Evolutionary conservation across 2,888 invertebrate species (phyloP).

Genomic region (Iphiclides podalirius): DNA sequence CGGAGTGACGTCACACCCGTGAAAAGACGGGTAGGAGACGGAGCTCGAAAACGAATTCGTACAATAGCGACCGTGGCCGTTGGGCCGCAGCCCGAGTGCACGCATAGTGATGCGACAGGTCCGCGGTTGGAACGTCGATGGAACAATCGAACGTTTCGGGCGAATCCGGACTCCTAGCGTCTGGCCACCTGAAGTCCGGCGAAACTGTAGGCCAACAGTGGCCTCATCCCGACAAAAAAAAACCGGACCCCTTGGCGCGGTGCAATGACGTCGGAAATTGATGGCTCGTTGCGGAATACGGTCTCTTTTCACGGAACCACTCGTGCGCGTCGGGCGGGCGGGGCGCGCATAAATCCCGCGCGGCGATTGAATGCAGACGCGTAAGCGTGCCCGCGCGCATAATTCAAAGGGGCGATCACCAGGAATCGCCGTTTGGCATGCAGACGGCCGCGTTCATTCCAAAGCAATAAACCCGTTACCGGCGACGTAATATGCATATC

Average conservation of each 20-base stretch:
- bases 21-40: not conserved
- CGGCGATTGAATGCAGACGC: conserved; percentile 68
- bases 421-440: conserved; percentile 73
- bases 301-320: conserved; percentile 58
- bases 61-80: conserved; percentile 41
- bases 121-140: conserved; percentile 32
- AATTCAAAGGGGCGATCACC: conserved; percentile 76
- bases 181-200: too few relatives aligned
- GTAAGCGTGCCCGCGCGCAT: conserved; percentile 71
- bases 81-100: conserved; percentile 47
- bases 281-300: too few relatives aligned
- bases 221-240: too few relatives aligned
- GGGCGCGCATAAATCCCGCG: conserved; percentile 65
- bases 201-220: too few relatives aligned
- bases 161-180: too few relatives aligned
- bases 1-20: too few relatives aligned
- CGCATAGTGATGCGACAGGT: conserved; percentile 44
- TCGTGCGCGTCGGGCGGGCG: conserved; percentile 54
- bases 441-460: conserved; percentile 68
- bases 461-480: conserved; percentile 74
- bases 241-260: too few relatives aligned
- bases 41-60: conserved; percentile 6
- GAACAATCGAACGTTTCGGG: too few relatives aligned
- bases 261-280: too few relatives aligned
- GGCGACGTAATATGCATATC: conserved; percentile 68